Evolutionary conservation across 1,140 invertebrate genomes (phyloP), one percentile per base, ranked within the genome.

Genomic region (Phocides pigmalion): DNA sequence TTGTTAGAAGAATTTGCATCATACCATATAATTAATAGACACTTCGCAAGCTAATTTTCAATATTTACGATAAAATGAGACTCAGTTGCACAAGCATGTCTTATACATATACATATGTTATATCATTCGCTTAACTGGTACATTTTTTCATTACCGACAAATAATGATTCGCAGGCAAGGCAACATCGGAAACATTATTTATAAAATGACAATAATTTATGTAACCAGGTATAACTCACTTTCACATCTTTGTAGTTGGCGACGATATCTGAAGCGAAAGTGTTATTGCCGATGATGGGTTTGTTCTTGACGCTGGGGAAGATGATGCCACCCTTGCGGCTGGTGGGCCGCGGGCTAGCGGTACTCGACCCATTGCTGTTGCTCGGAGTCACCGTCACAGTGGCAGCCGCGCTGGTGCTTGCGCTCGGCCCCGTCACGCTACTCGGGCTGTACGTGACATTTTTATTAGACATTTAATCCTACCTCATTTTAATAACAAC

Each of bases 221-320:
- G 61, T 73, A 65, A 73, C 35, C 66, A 69, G 51, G 51, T 56
- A 59, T 66, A 59, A 90, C 94, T 95, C 93, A 97, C 97, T 94
- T 96, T 97, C 68, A 97, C 93, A 81, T 97, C 96, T 89, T 96
- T 96, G 74, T 96, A 93, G 82, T 93, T 95, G 35, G 94, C 90
- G 50, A 95, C 91, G 63, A 95, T 91, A 70, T 97, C 96, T 3
- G 94, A 95, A 14, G 94, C 93, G 79, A 97, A 96, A 6, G 96
- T 96, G 58, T 95, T 95, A 89, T 97, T 97, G 4, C 95, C 94
- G 20, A 95, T 94, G 61, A 95, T 95, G 3, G 97, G 97, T 76
- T 98, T 98, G 82, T 97, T 97, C 83, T 97, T 97, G 9, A 98
- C 96, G 72, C 96, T 97, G 0, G 97, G 97, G 91, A 98, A 98